Conservation (phyloP, 2,888 invertebrate genomes). For the Netelia virgata region DNA sequence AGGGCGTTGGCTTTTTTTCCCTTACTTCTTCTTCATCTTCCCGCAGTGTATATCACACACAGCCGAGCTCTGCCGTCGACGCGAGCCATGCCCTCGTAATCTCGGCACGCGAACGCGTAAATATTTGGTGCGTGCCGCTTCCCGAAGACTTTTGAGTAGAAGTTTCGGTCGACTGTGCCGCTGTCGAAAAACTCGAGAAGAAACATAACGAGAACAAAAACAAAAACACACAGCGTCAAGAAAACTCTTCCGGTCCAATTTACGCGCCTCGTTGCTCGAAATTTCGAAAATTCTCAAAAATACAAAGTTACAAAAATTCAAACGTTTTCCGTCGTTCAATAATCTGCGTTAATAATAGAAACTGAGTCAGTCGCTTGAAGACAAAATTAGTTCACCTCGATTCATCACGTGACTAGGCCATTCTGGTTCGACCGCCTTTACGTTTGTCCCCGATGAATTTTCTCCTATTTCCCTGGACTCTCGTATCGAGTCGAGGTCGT, state of each 20-base stretch:
- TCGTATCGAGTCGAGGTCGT: neutral
- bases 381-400: neutral
- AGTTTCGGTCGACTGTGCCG: neutral
- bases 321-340: too few relatives aligned
- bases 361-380: neutral
- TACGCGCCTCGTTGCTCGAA: too few relatives aligned
- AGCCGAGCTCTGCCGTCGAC: slow-evolving; percentile 50
- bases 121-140: slow-evolving; percentile 48
- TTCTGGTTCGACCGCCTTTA: neutral
- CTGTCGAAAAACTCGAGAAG: neutral
- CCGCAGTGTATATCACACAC: slow-evolving; percentile 3
- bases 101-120: slow-evolving; percentile 44
- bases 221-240: too few relatives aligned
- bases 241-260: too few relatives aligned
- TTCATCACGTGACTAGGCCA: neutral
- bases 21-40: too few relatives aligned
- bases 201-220: neutral
- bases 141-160: neutral
- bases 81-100: slow-evolving; percentile 45
- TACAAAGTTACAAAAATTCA: too few relatives aligned
- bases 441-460: neutral
- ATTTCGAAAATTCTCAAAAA: too few relatives aligned
- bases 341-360: neutral
- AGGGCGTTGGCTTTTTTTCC: slow-evolving; percentile 41
- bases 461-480: neutral